Percentiles rank a stretch among this genome's conserved stretches.
Evolutionary conservation across 2,113 vertebrate genomes (phyloP).

Genomic region (Zeus faber): DNA sequence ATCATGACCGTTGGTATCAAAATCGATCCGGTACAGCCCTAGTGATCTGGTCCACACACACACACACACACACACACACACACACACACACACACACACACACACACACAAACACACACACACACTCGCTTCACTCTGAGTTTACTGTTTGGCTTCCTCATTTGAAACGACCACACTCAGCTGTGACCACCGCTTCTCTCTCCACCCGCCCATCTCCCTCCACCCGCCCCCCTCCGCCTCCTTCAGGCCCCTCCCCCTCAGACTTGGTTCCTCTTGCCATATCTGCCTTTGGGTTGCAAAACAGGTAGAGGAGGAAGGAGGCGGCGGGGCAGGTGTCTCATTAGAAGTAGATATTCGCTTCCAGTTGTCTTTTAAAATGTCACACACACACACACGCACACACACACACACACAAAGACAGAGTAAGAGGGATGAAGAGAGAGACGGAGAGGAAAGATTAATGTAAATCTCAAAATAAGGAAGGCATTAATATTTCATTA

Average conservation of each 20-base stretch:
- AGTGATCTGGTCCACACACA: too few relatives aligned
- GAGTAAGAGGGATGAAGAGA: slow-evolving; percentile 44
- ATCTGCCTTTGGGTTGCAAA: slow-evolving; percentile 66
- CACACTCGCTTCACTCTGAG: too few relatives aligned
- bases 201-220: slow-evolving; percentile 11
- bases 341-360: slow-evolving; percentile 67
- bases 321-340: slow-evolving; percentile 48
- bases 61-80: too few relatives aligned
- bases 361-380: slow-evolving; percentile 55
- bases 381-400: slow-evolving; percentile 29
- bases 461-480: slow-evolving; percentile 82
- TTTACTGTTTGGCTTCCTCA: slow-evolving; percentile 33
- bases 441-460: slow-evolving; percentile 76
- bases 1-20: too few relatives aligned
- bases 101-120: too few relatives aligned
- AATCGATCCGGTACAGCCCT: too few relatives aligned
- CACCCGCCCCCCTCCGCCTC: background rate
- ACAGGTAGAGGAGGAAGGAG: slow-evolving; percentile 59
- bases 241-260: slow-evolving; percentile 20
- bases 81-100: too few relatives aligned
- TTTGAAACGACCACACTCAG: slow-evolving; percentile 34
- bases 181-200: background rate
- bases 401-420: slow-evolving; percentile 11
- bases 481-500: slow-evolving; percentile 97
- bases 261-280: slow-evolving; percentile 37